A percentile compares a stretch with the other conserved stretches of the same genome.
Conservation (phyloP, 2,888 invertebrate species). For the Pammene aurita region DNA sequence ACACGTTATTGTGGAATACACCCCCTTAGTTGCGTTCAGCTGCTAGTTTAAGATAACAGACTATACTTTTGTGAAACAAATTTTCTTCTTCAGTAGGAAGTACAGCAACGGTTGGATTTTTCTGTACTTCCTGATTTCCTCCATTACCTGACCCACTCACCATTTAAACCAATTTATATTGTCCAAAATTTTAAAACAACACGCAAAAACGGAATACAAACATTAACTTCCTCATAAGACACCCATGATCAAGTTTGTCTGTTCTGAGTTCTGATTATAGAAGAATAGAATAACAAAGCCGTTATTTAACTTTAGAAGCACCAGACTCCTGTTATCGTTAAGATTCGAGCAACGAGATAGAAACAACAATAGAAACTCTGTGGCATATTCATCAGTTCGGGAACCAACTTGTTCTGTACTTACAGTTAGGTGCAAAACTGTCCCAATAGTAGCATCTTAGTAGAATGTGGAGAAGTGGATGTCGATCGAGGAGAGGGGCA, state of each 20-base stretch:
- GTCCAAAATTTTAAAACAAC: no score
- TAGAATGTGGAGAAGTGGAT: no score
- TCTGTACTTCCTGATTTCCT: no score
- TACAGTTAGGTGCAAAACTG: no score
- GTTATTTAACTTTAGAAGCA: slow-evolving; percentile 7
- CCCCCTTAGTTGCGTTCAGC: slow-evolving; percentile 9
- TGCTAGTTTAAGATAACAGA: slow-evolving; percentile 12
- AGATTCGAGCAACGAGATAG: slow-evolving; percentile 17
- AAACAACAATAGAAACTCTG: slow-evolving; percentile 26
- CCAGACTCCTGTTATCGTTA: neutral
- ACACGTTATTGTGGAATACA: slow-evolving; percentile 19
- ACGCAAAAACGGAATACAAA: no score
- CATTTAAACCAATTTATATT: no score
- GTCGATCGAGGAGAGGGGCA: no score
- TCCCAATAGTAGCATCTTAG: no score
- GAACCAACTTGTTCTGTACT: neutral
- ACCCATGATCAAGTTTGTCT: neutral
- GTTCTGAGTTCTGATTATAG: neutral
- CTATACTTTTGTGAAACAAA: neutral
- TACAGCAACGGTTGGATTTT: no score
- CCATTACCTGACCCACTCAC: no score
- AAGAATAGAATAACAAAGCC: slow-evolving; percentile 1
- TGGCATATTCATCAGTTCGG: slow-evolving; percentile 20
- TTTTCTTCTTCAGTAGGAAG: no score
- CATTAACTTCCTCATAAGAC: neutral